Evolutionary conservation across 2,113 vertebrate genomes (phyloP).

Genomic region (Eretmochelys imbricata): DNA sequence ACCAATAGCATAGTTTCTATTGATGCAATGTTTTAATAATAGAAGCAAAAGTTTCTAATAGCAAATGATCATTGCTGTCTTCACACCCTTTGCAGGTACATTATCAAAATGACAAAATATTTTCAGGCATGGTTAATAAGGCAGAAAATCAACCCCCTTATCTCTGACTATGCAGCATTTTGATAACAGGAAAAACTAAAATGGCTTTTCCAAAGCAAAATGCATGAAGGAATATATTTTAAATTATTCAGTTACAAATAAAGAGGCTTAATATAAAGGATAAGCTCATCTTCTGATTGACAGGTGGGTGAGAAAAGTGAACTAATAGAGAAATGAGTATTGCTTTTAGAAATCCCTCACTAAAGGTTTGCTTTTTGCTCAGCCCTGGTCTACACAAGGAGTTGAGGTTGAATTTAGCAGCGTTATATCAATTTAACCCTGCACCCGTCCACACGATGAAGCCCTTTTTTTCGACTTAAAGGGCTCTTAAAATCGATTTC

Average conservation of each 20-base stretch:
- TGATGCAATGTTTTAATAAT: background rate
- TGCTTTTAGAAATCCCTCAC: background rate
- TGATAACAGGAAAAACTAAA: background rate
- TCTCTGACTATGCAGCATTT: background rate
- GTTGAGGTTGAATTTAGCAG: no score
- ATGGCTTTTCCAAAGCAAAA: background rate
- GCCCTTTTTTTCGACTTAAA: no score
- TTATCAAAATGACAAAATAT: background rate
- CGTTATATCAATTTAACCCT: no score
- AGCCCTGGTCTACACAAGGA: no score
- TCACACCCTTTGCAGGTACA: background rate
- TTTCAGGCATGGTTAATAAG: background rate
- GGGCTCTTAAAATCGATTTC: no score
- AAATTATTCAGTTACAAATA: background rate
- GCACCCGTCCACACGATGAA: no score
- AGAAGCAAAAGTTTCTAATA: background rate
- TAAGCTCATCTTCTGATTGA: background rate
- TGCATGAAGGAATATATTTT: background rate
- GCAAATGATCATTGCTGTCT: background rate
- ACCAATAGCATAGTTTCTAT: background rate
- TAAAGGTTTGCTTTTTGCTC: background rate
- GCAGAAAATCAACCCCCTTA: background rate
- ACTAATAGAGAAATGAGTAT: background rate
- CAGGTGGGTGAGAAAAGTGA: background rate
- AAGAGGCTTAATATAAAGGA: background rate